Base-by-base conservation (phyloP, 2,888 invertebrate species). In the Anoncus sp. region DNA sequence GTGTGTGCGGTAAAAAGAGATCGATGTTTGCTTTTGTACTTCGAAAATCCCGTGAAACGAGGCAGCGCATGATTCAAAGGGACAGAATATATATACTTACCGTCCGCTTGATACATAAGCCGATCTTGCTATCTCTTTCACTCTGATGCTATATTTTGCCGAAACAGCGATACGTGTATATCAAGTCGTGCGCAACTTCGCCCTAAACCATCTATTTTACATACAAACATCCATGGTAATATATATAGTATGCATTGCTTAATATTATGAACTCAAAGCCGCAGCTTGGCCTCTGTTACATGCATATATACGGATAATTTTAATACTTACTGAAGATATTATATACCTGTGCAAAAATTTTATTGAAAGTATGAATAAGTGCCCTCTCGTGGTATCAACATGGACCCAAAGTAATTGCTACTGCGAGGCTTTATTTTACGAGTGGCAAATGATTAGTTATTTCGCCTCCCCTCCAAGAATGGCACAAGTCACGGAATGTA, bases 41-140 rank as follows among this genome's bases (percentile, higher is more conserved):
- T 82, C 75, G 83, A 82, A 86, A 84, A 85, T 81, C 81, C 81
- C 78, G 83, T 87, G 84, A 87, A 89, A 87, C 85, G 85, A 85
- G 79, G 78, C 85, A 84, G 65, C 75, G 72, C 76, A 75, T 87
- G 85, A 88, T 89, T 82, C 84, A 87, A 87, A 85, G 84, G 84
- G 88, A 87, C 87, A 84, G 83, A 81, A 85, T 84, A 85, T 81
- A 22, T 57, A 67, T 84, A 85, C 81, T 16, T 57, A 67, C 20
- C 63, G 82, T 85, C 81, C 82, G 81, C 69, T n/a, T 82, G 74
- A 81, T 84, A 82, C 81, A 79, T 83, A 77, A 80, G 79, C 81
- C 75, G 74, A 66, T 75, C 70, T 43, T 63, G 35, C 79, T 70
- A 75, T 72, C 55, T 72, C 75, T 76, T 63, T 66, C 76, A 35